Conservation (phyloP, 2,797 vertebrate genomes). For the Ictinia mississippiensis region DNA sequence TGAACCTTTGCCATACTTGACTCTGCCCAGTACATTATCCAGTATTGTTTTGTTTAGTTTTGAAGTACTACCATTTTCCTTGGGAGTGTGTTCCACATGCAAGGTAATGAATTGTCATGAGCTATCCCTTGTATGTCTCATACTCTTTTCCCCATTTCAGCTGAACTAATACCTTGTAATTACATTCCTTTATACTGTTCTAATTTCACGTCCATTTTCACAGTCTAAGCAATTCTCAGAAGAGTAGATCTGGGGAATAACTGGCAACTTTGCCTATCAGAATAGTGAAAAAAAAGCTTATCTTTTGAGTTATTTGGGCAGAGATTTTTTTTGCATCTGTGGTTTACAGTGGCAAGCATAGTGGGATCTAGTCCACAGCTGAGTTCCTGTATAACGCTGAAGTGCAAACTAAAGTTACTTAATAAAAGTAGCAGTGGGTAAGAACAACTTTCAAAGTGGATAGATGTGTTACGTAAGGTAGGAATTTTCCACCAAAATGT, state of each 20-base stretch:
- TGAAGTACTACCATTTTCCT: background rate
- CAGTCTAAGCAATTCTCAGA: background rate
- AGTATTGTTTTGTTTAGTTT: background rate
- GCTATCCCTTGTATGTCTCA: background rate
- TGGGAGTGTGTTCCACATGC: rapidly evolving
- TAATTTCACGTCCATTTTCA: background rate
- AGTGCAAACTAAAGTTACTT: background rate
- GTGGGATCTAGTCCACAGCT: background rate
- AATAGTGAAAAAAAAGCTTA: background rate
- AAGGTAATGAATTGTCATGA: background rate
- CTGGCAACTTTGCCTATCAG: background rate
- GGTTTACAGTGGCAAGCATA: background rate
- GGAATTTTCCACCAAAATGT: background rate
- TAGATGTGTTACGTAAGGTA: background rate
- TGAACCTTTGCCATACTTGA: background rate
- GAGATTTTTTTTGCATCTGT: background rate
- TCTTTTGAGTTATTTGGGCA: background rate
- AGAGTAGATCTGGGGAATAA: background rate
- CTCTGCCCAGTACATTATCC: background rate
- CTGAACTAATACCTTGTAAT: background rate
- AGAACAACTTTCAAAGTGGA: background rate
- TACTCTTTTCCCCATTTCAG: background rate
- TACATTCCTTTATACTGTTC: background rate
- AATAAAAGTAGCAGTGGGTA: background rate
- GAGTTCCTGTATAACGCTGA: background rate